These are phyloP conservation scores for Neoaliturus tenellus DNA, from an alignment of 2,888 invertebrate genomes.

Conservation along the genomic window DNA sequence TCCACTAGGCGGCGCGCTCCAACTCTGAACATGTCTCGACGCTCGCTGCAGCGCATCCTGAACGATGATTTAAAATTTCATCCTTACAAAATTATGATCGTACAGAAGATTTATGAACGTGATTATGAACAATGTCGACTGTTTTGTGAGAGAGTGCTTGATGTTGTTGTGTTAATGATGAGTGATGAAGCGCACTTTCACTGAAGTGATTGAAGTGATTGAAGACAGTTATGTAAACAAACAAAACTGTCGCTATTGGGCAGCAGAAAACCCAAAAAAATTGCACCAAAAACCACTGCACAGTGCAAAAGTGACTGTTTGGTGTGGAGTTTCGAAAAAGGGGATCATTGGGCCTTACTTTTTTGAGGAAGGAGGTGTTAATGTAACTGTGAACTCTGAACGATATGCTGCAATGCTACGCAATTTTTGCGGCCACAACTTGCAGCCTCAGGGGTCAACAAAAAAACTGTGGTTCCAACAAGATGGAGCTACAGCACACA, in stretches of 20 bases:
- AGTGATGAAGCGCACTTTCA: too few species aligned
- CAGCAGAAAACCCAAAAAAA: neutral
- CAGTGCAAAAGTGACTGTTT: conserved; percentile 58
- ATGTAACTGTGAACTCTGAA: conserved; percentile 34
- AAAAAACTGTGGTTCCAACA: conserved; percentile 30
- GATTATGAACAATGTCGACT: too few species aligned
- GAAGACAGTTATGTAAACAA: too few species aligned
- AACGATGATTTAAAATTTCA: too few species aligned
- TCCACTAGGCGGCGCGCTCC: conserved; percentile 38
- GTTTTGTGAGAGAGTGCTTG: neutral
- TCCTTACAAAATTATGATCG: too few species aligned
- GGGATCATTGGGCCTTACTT: conserved; percentile 60
- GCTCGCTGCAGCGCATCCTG: conserved; percentile 6
- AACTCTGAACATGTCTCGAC: neutral
- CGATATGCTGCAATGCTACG: conserved; percentile 54
- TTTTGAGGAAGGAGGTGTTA: conserved; percentile 54
- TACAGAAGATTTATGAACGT: too few species aligned
- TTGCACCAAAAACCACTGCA: too few species aligned
- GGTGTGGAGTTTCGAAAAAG: conserved; percentile 56
- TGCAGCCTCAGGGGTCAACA: conserved; percentile 4
- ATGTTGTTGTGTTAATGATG: too few species aligned
- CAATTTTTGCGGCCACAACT: conserved; percentile 56
- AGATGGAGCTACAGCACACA: conserved; percentile 20
- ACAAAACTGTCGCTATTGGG: too few species aligned
- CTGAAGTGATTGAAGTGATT: conserved; percentile 23